Base-by-base conservation (phyloP, 2,797 vertebrate species). In the Pipistrellus nathusii region DNA sequence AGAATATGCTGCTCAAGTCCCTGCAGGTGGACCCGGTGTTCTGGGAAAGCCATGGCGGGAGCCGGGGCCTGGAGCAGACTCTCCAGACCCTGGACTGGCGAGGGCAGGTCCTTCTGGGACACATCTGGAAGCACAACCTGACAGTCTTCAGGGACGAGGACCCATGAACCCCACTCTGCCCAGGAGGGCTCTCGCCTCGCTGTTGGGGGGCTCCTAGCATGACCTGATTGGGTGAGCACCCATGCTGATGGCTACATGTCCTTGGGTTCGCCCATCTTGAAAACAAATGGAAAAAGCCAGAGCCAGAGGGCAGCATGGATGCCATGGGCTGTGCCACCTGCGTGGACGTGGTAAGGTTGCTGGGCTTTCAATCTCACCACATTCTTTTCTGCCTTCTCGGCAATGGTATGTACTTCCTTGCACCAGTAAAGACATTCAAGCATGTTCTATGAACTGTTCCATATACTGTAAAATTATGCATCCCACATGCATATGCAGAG, bases 41-140 rank as follows among this genome's bases (percentile, higher is more conserved):
- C 97, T 99, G 99, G 99, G 97, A 98, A 13, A 99, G 98, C 97
- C 98, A 96, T 35, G 99, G 99, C 0, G 98, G 99, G 0, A 89
- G 95, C 0, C 38, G 76, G 1, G 98, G 99, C 25, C 98, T 99
- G 92, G 93, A 95, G 73, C 94, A 95, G 13, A 97, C 98, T 64
- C 98, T 99, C 68, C 97, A 2, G 68, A 97, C 97, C 5, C 98
- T 99, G 15, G 97, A 98, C 91, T 97, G 96, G 90, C 97, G 99
- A 96, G 99, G 98, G 15, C 97, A 88, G 27, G 87, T 98, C 72
- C 98, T 99, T 55, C 98, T 99, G 71, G 96, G 41, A 15, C 98
- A 99, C 97, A 98, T 99, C 91, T 97, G 91, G 59, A 97, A 98
- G 78, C 98, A 95, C 94, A 98, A 98, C 85, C 96, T 99, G 76